Base-by-base conservation (phyloP, 2,797 vertebrate species). In the Esox masquinongy region DNA sequence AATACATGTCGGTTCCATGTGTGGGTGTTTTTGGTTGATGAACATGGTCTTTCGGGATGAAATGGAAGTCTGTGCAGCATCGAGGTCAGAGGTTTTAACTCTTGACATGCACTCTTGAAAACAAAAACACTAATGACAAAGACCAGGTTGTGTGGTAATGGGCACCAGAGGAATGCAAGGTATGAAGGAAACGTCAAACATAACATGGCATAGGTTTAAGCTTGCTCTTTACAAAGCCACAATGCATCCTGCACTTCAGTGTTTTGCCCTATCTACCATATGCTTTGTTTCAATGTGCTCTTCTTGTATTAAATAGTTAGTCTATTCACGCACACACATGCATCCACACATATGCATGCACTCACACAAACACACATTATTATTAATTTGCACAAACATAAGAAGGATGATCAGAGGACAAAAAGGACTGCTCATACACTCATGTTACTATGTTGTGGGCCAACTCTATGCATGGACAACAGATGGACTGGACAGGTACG, bases 401-500 rank as follows among this genome's bases (percentile, higher is more conserved):
- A 14, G 24, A 67, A 7, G 31, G 16, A 34, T 29, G 15, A 34
- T 19, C 16, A 11, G 34, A n/a, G 19, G 67, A 43, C 16, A 19
- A 47, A n/a, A 78, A 79, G 77, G 75, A 74, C 72, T 29, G 81
- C 80, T 85, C 4, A 68, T n/a, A 1, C 34, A 67, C 64, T 16
- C 64, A 68, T 68, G 36, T 19, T 22, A 36, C n/a, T n/a, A n/a
- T 43, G 36, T 36, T 68, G 67, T 19, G 9, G 36, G 34, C 19
- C 73, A 67, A 7, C 19, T 83, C 75, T n/a, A 73, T 7, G 61
- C 71, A 79, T 76, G 67, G 80, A 74, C 0, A 39, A 78, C 81
- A 82, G 84, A 85, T 75, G 76, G 69, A 79, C 76, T 73, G 74
- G 82, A 85, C 77, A 74, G 79, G 29, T 68, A 66, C 66, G 12